Percentiles rank a stretch among this genome's conserved stretches.
phyloP scores from a whole-genome alignment of 2,888 invertebrate species.

The Hemaris fuciformis region DNA sequence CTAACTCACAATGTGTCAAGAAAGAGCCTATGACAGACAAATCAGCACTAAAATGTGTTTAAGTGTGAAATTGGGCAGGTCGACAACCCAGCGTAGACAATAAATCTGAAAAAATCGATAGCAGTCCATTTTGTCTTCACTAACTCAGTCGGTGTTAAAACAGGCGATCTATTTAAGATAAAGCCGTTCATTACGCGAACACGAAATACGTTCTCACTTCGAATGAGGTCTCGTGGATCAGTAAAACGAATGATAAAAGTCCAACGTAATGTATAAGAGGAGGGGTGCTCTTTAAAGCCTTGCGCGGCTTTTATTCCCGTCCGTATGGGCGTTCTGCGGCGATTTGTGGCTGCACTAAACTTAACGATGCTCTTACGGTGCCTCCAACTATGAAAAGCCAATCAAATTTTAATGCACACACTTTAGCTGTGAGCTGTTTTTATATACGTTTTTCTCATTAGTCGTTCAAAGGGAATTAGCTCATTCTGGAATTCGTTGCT shows the following conservation, averaged over 20 bases:
- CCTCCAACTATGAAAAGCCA: conserved; percentile 65
- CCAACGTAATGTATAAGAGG: conserved; percentile 44
- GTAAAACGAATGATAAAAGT: conserved; percentile 48
- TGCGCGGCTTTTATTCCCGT: conserved; percentile 48
- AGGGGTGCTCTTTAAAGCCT: conserved; percentile 24
- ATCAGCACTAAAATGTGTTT: too few relatives aligned
- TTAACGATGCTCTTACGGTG: conserved; percentile 58
- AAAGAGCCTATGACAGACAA: too few relatives aligned
- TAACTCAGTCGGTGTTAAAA: conserved; percentile 30
- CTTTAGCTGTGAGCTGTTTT: conserved; percentile 47
- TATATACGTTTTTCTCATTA: conserved; percentile 19
- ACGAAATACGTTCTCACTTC: conserved; percentile 32
- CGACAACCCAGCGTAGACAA: neutral
- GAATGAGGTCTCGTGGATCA: conserved; percentile 24
- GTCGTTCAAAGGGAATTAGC: neutral
- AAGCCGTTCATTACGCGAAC: conserved; percentile 35
- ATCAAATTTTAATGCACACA: conserved; percentile 67
- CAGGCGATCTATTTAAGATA: conserved; percentile 37
- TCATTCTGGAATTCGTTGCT: neutral
- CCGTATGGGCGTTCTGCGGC: conserved; percentile 45
- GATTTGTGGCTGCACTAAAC: conserved; percentile 65
- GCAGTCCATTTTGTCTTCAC: conserved; percentile 31
- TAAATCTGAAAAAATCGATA: conserved; percentile 30
- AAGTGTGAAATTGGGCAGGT: neutral
- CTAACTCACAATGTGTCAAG: too few relatives aligned